Base-by-base conservation (phyloP, 2,113 vertebrate genomes). In the Phalacrocorax brasilianus region DNA sequence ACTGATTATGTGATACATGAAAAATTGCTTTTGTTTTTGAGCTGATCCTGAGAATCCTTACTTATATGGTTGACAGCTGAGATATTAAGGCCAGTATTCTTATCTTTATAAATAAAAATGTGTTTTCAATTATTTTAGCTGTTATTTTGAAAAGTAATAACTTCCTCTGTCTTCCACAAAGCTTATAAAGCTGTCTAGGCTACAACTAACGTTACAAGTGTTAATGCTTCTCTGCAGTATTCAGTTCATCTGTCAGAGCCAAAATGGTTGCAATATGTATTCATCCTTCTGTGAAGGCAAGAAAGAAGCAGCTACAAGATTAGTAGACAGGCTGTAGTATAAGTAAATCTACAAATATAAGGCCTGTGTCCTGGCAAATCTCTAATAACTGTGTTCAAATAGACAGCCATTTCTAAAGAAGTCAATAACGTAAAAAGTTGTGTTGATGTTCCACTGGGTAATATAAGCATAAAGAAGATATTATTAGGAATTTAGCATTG, bases 381-480 rank as follows among this genome's bases (percentile, higher is more conserved):
- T 56, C 23, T 13, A 76, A 5, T 13, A 67, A 26, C 4, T n/a
- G 3, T 28, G 16, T 58, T 85, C 44, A 52, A n/a, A 52, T 3
- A 76, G 17, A 6, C 8, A n/a, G 35, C 13, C 0, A 28, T 79
- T 75, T 76, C n/a, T 83, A 76, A 63, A 33, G 21, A 68, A 47
- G 8, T 11, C 7, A 42, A 9, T 28, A 67, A 47, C 0, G 1
- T 14, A 27, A 83, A 79, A 53, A 13, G 5, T 7, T 4, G 2
- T 68, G 4, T 6, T 50, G 8, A 42, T 88, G 17, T 35, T 68
- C 13, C 62, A 15, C 8, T 44, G 40, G 6, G 18, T 33, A 76
- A 67, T 0, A 2, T 32, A 42, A 44, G 3, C 15, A 5, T 22
- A 75, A 73, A 65, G 9, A 21, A 70, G 6, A 6, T 44, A n/a